Evolutionary conservation across 2,888 invertebrate genomes (phyloP).

Genomic region (Conops quadrifasciatus): DNA sequence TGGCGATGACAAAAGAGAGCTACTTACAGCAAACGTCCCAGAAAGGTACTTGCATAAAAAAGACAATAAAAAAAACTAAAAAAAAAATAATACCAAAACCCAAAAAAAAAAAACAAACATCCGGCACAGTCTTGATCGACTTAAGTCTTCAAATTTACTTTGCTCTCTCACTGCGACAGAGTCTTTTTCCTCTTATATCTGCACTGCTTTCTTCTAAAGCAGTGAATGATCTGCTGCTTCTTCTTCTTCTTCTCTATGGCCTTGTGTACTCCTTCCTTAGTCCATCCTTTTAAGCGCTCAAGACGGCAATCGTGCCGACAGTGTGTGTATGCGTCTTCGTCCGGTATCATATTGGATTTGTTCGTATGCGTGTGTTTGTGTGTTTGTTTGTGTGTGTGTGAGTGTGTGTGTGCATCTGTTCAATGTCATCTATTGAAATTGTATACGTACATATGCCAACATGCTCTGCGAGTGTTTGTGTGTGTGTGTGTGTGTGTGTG

Average conservation of each 20-base stretch:
- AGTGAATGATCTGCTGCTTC: background rate
- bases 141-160: constrained; percentile 21
- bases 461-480: background rate
- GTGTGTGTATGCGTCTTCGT: constrained; percentile 15
- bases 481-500: background rate
- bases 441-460: too few species aligned
- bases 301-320: constrained; percentile 30
- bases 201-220: background rate
- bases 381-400: background rate
- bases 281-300: constrained; percentile 19
- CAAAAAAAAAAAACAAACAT: too few species aligned
- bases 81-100: too few species aligned
- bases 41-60: background rate
- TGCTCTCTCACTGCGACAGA: constrained; percentile 12
- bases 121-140: background rate
- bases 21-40: background rate
- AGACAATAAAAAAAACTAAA: background rate
- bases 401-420: background rate
- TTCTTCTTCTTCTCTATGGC: background rate
- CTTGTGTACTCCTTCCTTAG: background rate
- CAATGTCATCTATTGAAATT: too few species aligned
- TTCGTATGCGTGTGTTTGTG: constrained; percentile 2
- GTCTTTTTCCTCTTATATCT: background rate
- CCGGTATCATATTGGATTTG: constrained; percentile 26
- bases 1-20: too few species aligned